A percentile compares a stretch with the other conserved stretches of the same genome.
Evolutionary conservation across 2,888 invertebrate genomes (phyloP).

Genomic region (Lathronympha strigana): DNA sequence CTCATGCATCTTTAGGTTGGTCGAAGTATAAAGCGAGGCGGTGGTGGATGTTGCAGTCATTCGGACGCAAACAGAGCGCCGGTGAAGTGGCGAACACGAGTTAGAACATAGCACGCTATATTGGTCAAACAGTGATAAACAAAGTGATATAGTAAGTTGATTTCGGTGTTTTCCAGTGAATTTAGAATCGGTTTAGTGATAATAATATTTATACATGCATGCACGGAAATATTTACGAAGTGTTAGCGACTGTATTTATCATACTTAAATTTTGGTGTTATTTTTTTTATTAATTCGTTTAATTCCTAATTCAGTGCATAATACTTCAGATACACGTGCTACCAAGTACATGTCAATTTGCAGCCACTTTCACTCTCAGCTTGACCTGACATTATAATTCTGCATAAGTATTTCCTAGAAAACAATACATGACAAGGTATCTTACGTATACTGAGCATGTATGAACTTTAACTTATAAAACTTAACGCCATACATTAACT

Average conservation of each 20-base stretch:
- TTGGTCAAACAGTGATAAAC: conserved; percentile 61
- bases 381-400: conserved; percentile 12
- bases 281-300: background rate
- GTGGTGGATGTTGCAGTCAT: conserved; percentile 76
- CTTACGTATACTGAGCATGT: conserved; percentile 1
- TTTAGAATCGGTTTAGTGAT: conserved; percentile 12
- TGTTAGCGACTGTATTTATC: conserved; percentile 6
- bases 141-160: conserved; percentile 53
- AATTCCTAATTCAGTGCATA: conserved; percentile 1
- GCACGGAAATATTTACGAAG: background rate
- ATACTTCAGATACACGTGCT: conserved; percentile 7
- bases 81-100: conserved; percentile 72
- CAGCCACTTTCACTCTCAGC: conserved; percentile 43
- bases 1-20: conserved; percentile 77
- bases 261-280: background rate
- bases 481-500: background rate
- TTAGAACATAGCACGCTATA: conserved; percentile 40
- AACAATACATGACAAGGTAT: background rate
- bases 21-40: conserved; percentile 80
- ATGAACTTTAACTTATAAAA: background rate
- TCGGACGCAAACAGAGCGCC: conserved; percentile 78
- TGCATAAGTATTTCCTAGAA: conserved; percentile 9
- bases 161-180: conserved; percentile 28
- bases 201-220: background rate
- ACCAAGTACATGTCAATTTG: no score